These are phyloP conservation scores for Chaetophractus vellerosus DNA, from an alignment of 2,797 vertebrate genomes.

Conservation along the genomic window DNA sequence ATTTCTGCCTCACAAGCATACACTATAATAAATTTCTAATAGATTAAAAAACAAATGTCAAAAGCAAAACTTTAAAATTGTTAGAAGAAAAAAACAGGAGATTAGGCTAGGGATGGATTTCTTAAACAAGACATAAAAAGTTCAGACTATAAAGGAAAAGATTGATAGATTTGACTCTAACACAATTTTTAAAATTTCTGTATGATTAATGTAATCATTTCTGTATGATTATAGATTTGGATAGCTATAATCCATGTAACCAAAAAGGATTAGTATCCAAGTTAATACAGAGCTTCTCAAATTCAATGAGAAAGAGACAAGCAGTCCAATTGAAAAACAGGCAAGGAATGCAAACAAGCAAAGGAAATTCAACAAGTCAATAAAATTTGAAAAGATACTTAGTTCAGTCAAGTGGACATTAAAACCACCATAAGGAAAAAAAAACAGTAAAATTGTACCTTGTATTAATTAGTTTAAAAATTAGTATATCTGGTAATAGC, in stretches of 20 bases:
- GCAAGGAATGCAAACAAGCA: background rate
- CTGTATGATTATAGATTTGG: background rate
- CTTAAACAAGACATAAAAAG: background rate
- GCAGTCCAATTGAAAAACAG: background rate
- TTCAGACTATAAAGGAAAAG: background rate
- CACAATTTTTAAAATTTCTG: background rate
- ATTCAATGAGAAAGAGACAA: background rate
- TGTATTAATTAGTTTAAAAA: background rate
- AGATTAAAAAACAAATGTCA: background rate
- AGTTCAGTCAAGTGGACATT: background rate
- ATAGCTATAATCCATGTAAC: background rate
- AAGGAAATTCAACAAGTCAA: background rate
- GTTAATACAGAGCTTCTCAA: conserved; percentile 1
- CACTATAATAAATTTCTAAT: background rate
- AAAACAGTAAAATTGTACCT: background rate
- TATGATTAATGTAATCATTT: background rate
- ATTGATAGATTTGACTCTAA: background rate
- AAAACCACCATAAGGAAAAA: background rate
- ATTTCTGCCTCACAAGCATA: background rate
- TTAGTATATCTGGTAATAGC: background rate
- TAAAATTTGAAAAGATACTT: background rate
- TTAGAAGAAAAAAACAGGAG: conserved; percentile 49
- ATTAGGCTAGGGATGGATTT: background rate
- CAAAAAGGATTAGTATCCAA: background rate
- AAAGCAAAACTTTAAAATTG: background rate